Percentiles rank a stretch among this genome's conserved stretches.
These are phyloP conservation scores for Mycteria americana DNA, from an alignment of 2,797 vertebrate species.

Conservation along the genomic window DNA sequence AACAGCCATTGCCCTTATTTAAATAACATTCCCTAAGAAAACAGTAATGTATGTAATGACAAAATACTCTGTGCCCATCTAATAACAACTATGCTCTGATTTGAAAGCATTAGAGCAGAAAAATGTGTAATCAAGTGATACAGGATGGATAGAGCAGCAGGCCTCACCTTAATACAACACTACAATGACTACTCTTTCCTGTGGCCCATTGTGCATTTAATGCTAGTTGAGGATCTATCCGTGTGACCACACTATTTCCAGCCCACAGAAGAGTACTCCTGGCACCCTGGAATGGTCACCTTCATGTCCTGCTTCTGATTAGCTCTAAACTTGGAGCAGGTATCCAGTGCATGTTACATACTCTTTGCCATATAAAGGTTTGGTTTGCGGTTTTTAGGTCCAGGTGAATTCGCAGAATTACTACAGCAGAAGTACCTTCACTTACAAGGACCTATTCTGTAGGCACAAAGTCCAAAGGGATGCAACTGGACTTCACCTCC, in stretches of 20 bases:
- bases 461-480: not conserved
- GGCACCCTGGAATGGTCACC: not conserved
- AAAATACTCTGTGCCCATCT: not conserved
- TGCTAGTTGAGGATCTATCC: not conserved
- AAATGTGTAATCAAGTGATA: not conserved
- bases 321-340: not conserved
- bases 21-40: not conserved
- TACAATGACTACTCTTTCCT: not conserved
- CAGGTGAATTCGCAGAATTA: not conserved
- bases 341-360: rapidly evolving
- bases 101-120: not conserved
- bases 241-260: rapidly evolving
- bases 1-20: not conserved
- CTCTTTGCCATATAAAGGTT: not conserved
- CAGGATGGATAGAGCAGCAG: not conserved
- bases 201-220: not conserved
- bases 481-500: not conserved
- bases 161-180: not conserved
- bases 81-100: not conserved
- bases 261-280: not conserved
- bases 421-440: not conserved
- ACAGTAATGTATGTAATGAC: not conserved
- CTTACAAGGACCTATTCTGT: not conserved
- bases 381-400: not conserved
- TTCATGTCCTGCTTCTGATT: not conserved